Evolutionary conservation across 2,888 invertebrate species (phyloP).

Genomic region (Meiosimyza platycephala): DNA sequence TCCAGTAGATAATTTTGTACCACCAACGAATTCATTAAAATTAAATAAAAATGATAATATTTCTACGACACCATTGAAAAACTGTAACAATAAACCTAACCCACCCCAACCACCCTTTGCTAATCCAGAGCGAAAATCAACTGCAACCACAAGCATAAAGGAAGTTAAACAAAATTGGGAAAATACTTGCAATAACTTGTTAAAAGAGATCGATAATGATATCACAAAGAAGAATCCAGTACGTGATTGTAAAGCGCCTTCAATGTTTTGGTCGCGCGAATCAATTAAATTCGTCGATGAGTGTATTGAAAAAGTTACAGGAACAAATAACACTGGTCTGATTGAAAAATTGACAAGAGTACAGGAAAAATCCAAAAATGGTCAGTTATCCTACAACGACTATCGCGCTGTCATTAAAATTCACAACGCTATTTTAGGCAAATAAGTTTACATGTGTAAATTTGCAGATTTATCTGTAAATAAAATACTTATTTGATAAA

Average conservation of each 20-base stretch:
- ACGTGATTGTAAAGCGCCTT: constrained; percentile 46
- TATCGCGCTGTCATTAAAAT: constrained; percentile 61
- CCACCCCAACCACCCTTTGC: constrained; percentile 43
- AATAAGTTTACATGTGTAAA: constrained; percentile 39
- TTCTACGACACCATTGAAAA: constrained; percentile 4
- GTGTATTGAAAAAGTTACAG: constrained; percentile 48
- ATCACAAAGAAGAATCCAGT: constrained; percentile 23
- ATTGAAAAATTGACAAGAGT: constrained; percentile 56
- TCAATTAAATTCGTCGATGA: constrained; percentile 59
- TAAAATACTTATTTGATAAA: constrained; percentile 36
- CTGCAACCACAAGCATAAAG: constrained; percentile 39
- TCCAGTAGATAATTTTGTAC: constrained; percentile 1
- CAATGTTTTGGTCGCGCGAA: constrained; percentile 65
- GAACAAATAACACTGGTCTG: constrained; percentile 44
- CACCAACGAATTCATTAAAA: constrained; percentile 24
- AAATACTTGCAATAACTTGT: constrained; percentile 48
- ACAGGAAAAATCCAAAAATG: constrained; percentile 56
- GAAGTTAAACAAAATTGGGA: constrained; percentile 45
- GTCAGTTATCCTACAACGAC: constrained; percentile 64
- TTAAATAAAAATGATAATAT: constrained; percentile 8
- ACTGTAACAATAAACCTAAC: neutral
- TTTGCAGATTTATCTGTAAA: constrained; percentile 27
- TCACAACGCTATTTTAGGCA: constrained; percentile 53
- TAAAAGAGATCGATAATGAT: constrained; percentile 48
- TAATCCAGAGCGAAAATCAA: constrained; percentile 45